Base-by-base conservation (phyloP, 53 echinoderm and acorn worm genomes). In the Apostichopus leukothele region DNA sequence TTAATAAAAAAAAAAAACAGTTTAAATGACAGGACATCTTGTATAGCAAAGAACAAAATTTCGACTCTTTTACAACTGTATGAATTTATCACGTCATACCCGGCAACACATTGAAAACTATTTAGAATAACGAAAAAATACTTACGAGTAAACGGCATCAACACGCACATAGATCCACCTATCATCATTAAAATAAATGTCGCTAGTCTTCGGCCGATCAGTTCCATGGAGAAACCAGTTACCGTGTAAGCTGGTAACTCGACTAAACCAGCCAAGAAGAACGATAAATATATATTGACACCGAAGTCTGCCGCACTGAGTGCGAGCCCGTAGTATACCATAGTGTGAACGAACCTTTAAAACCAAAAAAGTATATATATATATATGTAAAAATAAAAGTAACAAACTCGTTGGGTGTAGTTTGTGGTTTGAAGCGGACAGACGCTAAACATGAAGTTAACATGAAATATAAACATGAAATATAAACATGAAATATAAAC, bases 221-320 rank as follows among this genome's bases (percentile, higher is more conserved):
- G 7, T 22, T 79, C 89, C 66, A 89, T 80, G 25, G 89, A 57
- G 20, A 89, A 16, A 68, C 79, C 68, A n/a, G 81, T 14, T 10
- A 67, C 51, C 7, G 63, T 10, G 68, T 89, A 89, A 23, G 89
- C 89, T 3, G 89, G 89, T 54, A 89, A 19, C 73, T 89, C 89
- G 14, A 89, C 89, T 9, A 75, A 51, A 50, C 89, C 89, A 8
- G 67, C 79, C 73, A 89, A 51, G 20, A 89, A 55, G 53, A 89
- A 89, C 6, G 89, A 50, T 52, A 89, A 52, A 73, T 89, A 89
- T 9, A 66, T 50, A 52, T 54, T 67, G 5, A 85, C 85, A 7
- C 85, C 85, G 66, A 85, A 85, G 68, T 85, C 67, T 67, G 85
- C 85, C 11, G 85, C 85, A 85, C 85, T 85, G 50, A 85, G 68